phyloP scores from a whole-genome alignment of 2,888 invertebrate genomes.

The Acronicta aceris region DNA sequence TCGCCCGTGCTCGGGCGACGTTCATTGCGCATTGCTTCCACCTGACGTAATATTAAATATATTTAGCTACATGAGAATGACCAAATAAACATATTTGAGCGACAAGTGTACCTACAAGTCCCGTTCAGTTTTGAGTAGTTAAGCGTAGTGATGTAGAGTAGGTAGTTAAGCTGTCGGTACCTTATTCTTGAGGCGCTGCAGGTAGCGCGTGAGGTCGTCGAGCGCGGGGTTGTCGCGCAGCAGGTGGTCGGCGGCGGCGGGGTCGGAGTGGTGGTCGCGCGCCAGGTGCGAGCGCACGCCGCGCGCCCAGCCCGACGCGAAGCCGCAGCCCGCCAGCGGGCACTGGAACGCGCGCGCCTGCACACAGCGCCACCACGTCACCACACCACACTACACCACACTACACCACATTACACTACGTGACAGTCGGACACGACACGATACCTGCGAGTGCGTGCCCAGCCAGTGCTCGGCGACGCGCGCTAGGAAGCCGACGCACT shows the following conservation, averaged over 20 bases:
- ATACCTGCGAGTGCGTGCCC: conserved; percentile 88
- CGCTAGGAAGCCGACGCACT: conserved; percentile 93
- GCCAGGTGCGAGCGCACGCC: conserved; percentile 93
- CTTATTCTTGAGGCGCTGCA: conserved; percentile 91
- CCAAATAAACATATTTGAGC: too few species aligned
- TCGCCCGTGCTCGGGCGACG: conserved; percentile 58
- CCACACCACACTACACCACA: too few species aligned
- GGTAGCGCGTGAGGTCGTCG: conserved; percentile 92
- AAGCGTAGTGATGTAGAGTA: too few species aligned
- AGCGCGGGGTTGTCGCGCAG: conserved; percentile 93
- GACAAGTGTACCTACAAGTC: too few species aligned
- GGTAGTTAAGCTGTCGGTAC: conserved; percentile 62
- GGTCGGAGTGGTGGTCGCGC: conserved; percentile 92
- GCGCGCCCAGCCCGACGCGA: conserved; percentile 93
- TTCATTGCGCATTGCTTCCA: conserved; percentile 74
- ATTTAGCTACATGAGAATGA: too few species aligned
- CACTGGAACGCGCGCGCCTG: conserved; percentile 92
- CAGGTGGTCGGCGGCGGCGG: conserved; percentile 90
- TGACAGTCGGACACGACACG: too few species aligned
- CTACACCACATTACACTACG: too few species aligned
- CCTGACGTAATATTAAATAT: conserved; percentile 67
- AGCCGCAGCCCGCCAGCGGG: conserved; percentile 92
- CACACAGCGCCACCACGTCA: too few species aligned
- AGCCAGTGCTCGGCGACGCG: conserved; percentile 94
- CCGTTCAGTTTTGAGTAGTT: too few species aligned